Evolutionary conservation across 2,888 invertebrate species (phyloP).

Genomic region (Heliconius cydno): DNA sequence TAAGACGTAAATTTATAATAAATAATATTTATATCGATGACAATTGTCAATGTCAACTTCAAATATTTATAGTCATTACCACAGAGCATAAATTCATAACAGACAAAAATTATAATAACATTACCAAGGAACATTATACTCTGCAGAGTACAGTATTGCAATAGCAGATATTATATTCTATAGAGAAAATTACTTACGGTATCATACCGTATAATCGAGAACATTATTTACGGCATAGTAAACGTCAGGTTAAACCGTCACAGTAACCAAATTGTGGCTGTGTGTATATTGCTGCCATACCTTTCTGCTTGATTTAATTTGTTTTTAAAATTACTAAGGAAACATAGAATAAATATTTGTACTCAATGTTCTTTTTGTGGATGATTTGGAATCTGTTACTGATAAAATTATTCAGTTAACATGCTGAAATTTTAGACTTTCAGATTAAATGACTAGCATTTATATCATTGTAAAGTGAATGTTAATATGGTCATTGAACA

Average conservation of each 20-base stretch:
- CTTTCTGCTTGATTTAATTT: not conserved
- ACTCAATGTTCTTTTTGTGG: too few relatives aligned
- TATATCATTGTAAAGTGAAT: not conserved
- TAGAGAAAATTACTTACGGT: too few relatives aligned
- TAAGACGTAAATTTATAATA: not conserved
- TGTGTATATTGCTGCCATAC: not conserved
- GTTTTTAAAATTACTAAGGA: not conserved
- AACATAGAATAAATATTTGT: not conserved
- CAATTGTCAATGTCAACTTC: not conserved
- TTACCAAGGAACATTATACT: too few relatives aligned
- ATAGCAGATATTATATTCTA: too few relatives aligned
- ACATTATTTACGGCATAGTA: too few relatives aligned
- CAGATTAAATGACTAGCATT: not conserved
- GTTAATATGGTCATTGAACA: too few relatives aligned
- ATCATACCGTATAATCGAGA: too few relatives aligned
- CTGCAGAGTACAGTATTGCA: too few relatives aligned
- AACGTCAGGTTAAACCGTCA: too few relatives aligned
- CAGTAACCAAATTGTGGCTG: too few relatives aligned
- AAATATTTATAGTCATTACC: slow-evolving; percentile 14
- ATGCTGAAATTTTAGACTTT: not conserved
- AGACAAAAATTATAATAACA: not conserved
- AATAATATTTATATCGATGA: slow-evolving; percentile 12
- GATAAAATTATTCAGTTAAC: not conserved
- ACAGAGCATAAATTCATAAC: not conserved
- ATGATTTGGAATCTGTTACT: not conserved